These are phyloP conservation scores for Sisyra nigra DNA, from an alignment of 2,888 invertebrate genomes.

Conservation along the genomic window DNA sequence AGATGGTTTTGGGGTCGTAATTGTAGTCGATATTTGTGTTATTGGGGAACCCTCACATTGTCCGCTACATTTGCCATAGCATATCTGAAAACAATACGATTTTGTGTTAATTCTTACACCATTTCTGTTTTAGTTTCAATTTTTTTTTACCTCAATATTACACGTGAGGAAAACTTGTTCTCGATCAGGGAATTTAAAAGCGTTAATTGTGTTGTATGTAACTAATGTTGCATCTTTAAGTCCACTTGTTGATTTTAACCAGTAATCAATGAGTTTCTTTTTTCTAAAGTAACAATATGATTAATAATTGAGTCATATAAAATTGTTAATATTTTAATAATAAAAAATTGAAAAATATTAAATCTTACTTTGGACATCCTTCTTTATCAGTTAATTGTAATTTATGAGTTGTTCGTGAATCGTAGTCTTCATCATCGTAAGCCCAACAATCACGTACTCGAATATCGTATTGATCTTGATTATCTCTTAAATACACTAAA, in stretches of 20 bases:
- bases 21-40: slow-evolving; percentile 16
- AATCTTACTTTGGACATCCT: slow-evolving; percentile 44
- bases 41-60: slow-evolving; percentile 12
- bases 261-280: slow-evolving; percentile 44
- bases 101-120: not conserved
- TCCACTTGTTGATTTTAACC: slow-evolving; percentile 41
- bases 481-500: slow-evolving; percentile 50
- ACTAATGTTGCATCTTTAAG: slow-evolving; percentile 43
- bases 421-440: slow-evolving; percentile 45
- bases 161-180: slow-evolving; percentile 57
- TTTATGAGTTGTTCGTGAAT: slow-evolving; percentile 36
- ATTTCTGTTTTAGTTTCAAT: not conserved
- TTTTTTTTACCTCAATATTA: slow-evolving; percentile 45
- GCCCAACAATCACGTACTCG: slow-evolving; percentile 60
- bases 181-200: slow-evolving; percentile 59
- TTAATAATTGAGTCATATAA: not conserved
- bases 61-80: slow-evolving; percentile 11
- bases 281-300: slow-evolving; percentile 28
- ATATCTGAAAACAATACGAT: slow-evolving; percentile 9
- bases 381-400: slow-evolving; percentile 47
- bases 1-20: slow-evolving; percentile 15
- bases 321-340: not conserved
- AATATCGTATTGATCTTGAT: slow-evolving; percentile 43
- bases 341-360: not conserved
- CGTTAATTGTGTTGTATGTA: slow-evolving; percentile 48